These are phyloP conservation scores for Apocheima hispidaria DNA, from an alignment of 2,888 invertebrate species.

Conservation along the genomic window DNA sequence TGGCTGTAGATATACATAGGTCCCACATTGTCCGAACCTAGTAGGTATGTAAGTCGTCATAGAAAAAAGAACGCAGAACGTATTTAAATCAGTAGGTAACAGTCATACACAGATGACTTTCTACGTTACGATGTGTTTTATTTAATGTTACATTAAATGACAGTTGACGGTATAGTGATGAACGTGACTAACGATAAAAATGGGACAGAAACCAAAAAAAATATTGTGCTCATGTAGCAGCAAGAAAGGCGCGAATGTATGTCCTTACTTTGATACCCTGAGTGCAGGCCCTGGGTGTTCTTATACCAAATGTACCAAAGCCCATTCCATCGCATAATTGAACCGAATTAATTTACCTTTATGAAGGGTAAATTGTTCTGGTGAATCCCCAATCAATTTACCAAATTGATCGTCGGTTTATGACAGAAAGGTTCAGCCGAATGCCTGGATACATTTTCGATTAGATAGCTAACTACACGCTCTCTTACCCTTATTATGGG, in stretches of 20 bases:
- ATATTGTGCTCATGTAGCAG: neutral
- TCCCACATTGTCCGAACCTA: too few relatives aligned
- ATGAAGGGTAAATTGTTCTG: slow-evolving; percentile 80
- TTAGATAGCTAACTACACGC: slow-evolving; percentile 25
- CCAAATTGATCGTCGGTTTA: slow-evolving; percentile 71
- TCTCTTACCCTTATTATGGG: slow-evolving; percentile 10
- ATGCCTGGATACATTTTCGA: slow-evolving; percentile 39
- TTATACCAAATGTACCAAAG: slow-evolving; percentile 34
- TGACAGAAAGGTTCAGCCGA: slow-evolving; percentile 38
- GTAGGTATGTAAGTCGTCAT: too few relatives aligned
- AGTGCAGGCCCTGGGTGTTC: slow-evolving; percentile 34
- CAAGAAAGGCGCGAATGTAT: too few relatives aligned
- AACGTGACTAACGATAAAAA: too few relatives aligned
- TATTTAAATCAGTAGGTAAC: too few relatives aligned
- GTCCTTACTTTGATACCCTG: slow-evolving; percentile 36
- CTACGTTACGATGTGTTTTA: too few relatives aligned
- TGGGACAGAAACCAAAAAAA: too few relatives aligned
- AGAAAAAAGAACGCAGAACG: too few relatives aligned
- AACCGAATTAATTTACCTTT: slow-evolving; percentile 74
- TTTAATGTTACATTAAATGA: too few relatives aligned
- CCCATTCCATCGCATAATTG: slow-evolving; percentile 65
- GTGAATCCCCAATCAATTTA: slow-evolving; percentile 81
- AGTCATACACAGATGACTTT: too few relatives aligned
- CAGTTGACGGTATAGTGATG: too few relatives aligned
- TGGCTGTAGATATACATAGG: too few relatives aligned